Percentiles rank a stretch among this genome's conserved stretches.
Conservation (phyloP, 2,797 vertebrate genomes). For the Gymnodraco acuticeps region DNA sequence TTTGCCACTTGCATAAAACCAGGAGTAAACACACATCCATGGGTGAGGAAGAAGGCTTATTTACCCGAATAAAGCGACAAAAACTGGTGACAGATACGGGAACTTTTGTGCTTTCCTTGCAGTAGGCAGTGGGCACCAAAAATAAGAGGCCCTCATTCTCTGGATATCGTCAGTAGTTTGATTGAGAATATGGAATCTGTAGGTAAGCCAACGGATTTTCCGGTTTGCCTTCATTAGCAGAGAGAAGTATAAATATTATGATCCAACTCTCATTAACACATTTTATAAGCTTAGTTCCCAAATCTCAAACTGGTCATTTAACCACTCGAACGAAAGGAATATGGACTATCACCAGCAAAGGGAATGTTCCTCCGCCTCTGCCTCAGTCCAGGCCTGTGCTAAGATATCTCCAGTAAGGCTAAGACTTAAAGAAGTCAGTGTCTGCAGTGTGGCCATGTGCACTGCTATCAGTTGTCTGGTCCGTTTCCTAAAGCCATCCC, state of each 20-base stretch:
- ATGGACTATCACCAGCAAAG: background rate
- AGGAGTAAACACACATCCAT: no score
- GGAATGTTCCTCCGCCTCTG: background rate
- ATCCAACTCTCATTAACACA: background rate
- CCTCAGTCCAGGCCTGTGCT: constrained; percentile 20
- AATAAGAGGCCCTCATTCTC: no score
- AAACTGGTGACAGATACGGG: no score
- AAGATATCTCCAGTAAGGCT: constrained; percentile 1
- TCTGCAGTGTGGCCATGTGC: constrained; percentile 30
- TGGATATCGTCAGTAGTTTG: no score
- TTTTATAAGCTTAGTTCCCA: background rate
- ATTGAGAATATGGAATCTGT: no score
- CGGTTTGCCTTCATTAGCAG: background rate
- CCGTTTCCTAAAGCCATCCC: constrained; percentile 35
- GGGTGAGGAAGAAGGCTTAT: no score
- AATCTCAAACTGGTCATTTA: background rate
- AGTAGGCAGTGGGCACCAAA: no score
- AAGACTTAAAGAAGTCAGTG: constrained; percentile 28
- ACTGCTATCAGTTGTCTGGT: constrained; percentile 55
- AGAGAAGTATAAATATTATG: background rate
- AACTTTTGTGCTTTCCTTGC: no score
- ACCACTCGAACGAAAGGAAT: background rate
- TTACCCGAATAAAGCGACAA: no score
- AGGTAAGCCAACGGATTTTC: background rate
- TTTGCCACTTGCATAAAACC: no score